Base-by-base conservation (phyloP, 2,888 invertebrate genomes). In the Drymonia ruficornis region DNA sequence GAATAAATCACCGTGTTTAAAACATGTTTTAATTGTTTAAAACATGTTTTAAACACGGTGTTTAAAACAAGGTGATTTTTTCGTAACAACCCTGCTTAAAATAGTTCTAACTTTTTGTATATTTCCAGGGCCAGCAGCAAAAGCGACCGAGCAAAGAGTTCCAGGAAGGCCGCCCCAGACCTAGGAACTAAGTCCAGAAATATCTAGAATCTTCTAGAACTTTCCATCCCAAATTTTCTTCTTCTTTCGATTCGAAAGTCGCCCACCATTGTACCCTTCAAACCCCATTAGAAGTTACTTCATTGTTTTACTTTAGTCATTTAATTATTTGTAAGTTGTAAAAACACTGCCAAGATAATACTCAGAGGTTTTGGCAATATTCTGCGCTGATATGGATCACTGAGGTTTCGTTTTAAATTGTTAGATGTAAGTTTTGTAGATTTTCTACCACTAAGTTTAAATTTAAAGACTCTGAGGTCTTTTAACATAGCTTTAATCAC, bases 101-200 rank as follows among this genome's bases (percentile, higher is more conserved):
- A 23, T 23, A 23, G 23, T 23, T 23, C 11, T 31, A 31, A 31
- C 12, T 1, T 9, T 11, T 9, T 11, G 31, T 63, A 63, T 46
- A 58, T 15, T 82, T 81, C 6, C 83, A 87, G 87, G 64, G 67
- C 7, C 81, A 83, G 19, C 81, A 83, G 19, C 72, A 73, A 18
- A 82, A 86, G 66, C 72, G 86, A 49, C 84, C 83, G 42, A 59
- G 44, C 36, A 78, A 81, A 34, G 84, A 86, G 6, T 84, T 79
- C 68, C 78, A 85, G 23, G 76, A 80, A 36, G 76, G 74, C 19
- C 86, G 86, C 54, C 74, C 74, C n/a, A 74, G 86, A 65, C 76
- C 79, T 50, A 88, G 87, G 70, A 89, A 89, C 78, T 89, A 82
- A 82, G 50, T 34, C 49, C 49, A 49, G 5, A 57, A 52, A 7